A percentile compares a stretch with the other conserved stretches of the same genome.
phyloP scores from a whole-genome alignment of 2,797 vertebrate species.

The Pipistrellus pipistrellus region DNA sequence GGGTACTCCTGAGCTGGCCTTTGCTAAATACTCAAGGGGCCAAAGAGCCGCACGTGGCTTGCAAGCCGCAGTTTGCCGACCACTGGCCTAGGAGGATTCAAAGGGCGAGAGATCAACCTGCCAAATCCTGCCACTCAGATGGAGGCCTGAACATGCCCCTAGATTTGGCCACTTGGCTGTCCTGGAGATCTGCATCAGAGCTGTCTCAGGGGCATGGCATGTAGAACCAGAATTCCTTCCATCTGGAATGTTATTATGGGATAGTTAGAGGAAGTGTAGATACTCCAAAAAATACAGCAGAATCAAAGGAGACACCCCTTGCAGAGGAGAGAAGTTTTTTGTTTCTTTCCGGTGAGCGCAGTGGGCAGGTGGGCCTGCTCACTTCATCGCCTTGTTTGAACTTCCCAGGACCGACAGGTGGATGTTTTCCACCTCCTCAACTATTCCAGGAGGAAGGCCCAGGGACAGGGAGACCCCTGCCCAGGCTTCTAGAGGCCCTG shows the following conservation, averaged over 20 bases:
- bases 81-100: not conserved
- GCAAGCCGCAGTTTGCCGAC: no score
- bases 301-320: not conserved
- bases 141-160: not conserved
- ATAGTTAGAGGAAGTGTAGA: not conserved
- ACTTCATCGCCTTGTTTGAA: no score
- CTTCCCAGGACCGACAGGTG: not conserved
- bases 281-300: not conserved
- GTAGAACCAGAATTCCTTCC: rapidly evolving
- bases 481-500: not conserved
- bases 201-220: no score
- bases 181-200: not conserved
- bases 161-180: rapidly evolving
- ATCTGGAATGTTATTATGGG: not conserved
- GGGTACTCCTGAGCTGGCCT: no score
- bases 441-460: not conserved
- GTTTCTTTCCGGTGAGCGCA: no score
- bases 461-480: not conserved
- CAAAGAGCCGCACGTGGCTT: no score
- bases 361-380: no score
- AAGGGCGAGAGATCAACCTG: not conserved
- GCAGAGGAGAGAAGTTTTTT: no score
- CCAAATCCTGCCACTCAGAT: not conserved
- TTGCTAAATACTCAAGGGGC: no score
- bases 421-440: not conserved